phyloP scores from a whole-genome alignment of 2,113 vertebrate genomes.

The Sarotherodon lohbergeri region DNA sequence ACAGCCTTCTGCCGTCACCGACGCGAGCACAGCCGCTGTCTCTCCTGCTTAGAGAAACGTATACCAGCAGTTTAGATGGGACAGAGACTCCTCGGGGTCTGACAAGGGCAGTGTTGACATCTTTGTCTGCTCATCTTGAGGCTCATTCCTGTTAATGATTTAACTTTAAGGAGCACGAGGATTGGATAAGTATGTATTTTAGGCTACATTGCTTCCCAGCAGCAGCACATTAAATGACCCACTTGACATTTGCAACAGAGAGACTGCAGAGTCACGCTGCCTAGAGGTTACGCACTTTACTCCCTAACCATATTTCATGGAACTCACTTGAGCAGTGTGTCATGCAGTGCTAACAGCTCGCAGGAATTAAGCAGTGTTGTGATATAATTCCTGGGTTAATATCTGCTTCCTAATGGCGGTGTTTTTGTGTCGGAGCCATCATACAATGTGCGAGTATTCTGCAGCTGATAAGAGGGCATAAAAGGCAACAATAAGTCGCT shows the following conservation, averaged over 20 bases:
- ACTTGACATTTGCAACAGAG: not conserved
- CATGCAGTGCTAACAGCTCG: not conserved
- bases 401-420: not conserved
- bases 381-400: not conserved
- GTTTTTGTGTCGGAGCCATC: not conserved
- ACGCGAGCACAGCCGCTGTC: not conserved
- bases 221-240: not conserved
- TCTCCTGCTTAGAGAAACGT: not conserved
- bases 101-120: not conserved
- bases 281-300: slow-evolving; percentile 4
- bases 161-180: not conserved
- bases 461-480: not conserved
- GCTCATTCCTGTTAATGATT: slow-evolving; percentile 9
- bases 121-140: not conserved
- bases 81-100: not conserved
- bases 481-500: not conserved
- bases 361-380: not conserved
- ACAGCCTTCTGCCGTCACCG: not conserved
- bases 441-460: not conserved
- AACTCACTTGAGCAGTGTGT: not conserved
- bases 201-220: not conserved
- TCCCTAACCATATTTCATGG: not conserved
- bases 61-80: not conserved
- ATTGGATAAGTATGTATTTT: not conserved
- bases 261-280: not conserved